Evolutionary conservation across 2,113 vertebrate genomes (phyloP), one percentile per base, ranked within the genome.

Genomic region (Hemiscyllium ocellatum): DNA sequence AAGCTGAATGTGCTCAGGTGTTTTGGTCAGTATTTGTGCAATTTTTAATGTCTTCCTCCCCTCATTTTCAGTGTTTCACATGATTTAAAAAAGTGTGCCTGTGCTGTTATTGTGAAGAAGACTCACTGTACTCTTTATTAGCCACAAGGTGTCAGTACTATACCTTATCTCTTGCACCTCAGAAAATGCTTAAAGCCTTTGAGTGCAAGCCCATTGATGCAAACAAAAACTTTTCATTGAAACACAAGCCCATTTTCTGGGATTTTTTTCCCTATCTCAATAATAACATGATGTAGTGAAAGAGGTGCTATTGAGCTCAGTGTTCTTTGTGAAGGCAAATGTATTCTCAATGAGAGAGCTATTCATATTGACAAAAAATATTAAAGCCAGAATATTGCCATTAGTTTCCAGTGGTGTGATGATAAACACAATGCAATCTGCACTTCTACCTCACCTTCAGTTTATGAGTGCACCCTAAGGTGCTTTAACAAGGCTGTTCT

Each of bases 121-220:
- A 93, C 15, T 10, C 4, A 5, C 15, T 68, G 33, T 37, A 0
- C 29, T 66, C 66, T 6, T 19, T 37, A n/a, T 17, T 68, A 17
- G 89, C 89, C 89, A 17, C 89, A 22, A 93, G 89, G 20, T 93
- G 89, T 66, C 89, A 66, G 89, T 66, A 22, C 15, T 93, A 61
- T 68, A 93, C 12, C 37, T 68, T 5, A 4, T 37, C 89, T 20
- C 89, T 2, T 0, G 56, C 3, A 90, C 50, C 13, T 56, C 24
- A 47, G 56, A 17, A 29, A 89, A 61, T 17, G 29, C 20, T 93
- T 0, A 47, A 42, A 24, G 33, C 22, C 24, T 29, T 50, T 70
- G 22, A 94, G 33, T 10, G n/a, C n/a, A 15, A 10, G 17, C n/a
- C 4, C 33, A 37, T 7, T 22, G 65, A 68, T 68, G 56, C 52